A percentile compares a stretch with the other conserved stretches of the same genome.
phyloP scores from a whole-genome alignment of 2,797 vertebrate genomes.

The Lutra lutra region DNA sequence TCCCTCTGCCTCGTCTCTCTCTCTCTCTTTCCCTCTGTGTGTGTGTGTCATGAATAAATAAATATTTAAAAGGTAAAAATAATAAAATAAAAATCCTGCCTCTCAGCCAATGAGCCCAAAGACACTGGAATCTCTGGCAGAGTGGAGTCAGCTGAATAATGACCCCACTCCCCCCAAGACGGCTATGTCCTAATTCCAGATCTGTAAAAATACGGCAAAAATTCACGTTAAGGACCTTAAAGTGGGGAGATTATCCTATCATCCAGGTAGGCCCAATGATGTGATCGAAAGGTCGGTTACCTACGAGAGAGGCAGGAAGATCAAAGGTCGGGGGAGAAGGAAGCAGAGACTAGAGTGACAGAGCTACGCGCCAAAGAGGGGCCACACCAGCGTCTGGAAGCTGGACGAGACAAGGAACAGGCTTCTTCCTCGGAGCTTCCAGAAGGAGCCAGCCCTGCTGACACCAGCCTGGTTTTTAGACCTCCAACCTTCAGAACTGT shows the following conservation, averaged over 20 bases:
- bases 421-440: not conserved
- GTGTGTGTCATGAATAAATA: no score
- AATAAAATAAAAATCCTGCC: not conserved
- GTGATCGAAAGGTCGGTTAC: not conserved
- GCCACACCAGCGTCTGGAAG: not conserved
- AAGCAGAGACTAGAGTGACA: not conserved
- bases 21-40: no score
- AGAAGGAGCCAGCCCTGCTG: not conserved
- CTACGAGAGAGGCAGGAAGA: not conserved
- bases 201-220: not conserved
- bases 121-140: not conserved
- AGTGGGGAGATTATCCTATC: not conserved
- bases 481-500: not conserved
- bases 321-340: not conserved
- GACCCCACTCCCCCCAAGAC: not conserved
- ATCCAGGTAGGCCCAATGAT: not conserved
- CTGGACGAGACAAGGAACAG: not conserved
- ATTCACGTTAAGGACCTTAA: not conserved
- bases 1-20: no score
- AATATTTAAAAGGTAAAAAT: no score
- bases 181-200: not conserved
- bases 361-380: not conserved
- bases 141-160: not conserved
- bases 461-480: not conserved
- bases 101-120: not conserved